Conservation (phyloP, 1,140 invertebrate species). For the Heliconius eleuchia region DNA sequence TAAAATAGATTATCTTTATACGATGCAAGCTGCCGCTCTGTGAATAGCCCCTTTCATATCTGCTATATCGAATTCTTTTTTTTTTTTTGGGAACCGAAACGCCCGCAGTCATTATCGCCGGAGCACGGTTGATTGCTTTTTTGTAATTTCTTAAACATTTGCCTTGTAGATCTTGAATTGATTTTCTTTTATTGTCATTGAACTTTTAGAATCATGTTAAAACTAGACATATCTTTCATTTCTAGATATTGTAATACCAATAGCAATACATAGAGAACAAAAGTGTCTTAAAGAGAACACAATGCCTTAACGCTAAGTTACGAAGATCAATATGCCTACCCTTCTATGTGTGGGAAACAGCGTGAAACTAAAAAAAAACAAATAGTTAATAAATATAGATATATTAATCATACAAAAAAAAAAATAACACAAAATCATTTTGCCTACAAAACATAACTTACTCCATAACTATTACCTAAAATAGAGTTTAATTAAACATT, state of each 20-base stretch:
- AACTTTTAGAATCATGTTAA: neutral
- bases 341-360: too few relatives aligned
- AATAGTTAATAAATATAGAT: too few relatives aligned
- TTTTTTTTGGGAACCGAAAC: conserved; percentile 42
- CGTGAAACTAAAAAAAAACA: too few relatives aligned
- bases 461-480: neutral
- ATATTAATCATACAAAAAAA: too few relatives aligned
- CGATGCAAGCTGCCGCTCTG: conserved; percentile 71
- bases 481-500: neutral
- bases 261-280: neutral
- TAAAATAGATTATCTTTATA: conserved; percentile 79
- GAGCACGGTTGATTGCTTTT: conserved; percentile 70
- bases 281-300: too few relatives aligned
- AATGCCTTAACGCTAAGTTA: too few relatives aligned
- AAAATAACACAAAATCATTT: neutral
- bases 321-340: too few relatives aligned
- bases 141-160: conserved; percentile 72
- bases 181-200: neutral
- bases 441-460: neutral
- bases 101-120: conserved; percentile 51
- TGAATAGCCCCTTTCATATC: conserved; percentile 75
- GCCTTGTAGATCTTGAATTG: neutral
- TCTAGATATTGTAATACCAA: too few relatives aligned
- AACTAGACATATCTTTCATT: neutral
- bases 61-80: conserved; percentile 64